phyloP scores from a whole-genome alignment of 2,113 vertebrate species.

The Hydrolagus affinis region DNA sequence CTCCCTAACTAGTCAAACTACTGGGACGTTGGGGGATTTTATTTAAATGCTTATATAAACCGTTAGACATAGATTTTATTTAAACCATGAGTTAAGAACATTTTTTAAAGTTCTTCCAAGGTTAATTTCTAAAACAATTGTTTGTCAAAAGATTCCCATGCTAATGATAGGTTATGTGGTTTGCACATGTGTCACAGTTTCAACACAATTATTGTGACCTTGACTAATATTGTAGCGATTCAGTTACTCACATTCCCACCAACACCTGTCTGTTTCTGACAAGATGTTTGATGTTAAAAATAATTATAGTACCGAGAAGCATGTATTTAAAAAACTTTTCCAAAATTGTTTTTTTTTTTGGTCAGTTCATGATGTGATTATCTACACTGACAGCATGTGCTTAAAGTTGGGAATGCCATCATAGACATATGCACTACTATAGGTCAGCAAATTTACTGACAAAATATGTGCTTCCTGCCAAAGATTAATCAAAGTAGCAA shows the following conservation, averaged over 20 bases:
- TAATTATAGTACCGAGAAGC: neutral
- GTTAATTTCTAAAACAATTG: neutral
- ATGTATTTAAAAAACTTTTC: neutral
- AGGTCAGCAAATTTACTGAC: too few species aligned
- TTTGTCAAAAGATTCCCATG: neutral
- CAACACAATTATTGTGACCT: neutral
- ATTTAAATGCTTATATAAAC: neutral
- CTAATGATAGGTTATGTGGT: neutral
- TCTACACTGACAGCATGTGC: neutral
- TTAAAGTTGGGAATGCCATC: too few species aligned
- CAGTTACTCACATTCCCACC: neutral
- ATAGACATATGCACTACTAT: too few species aligned
- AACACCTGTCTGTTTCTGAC: neutral
- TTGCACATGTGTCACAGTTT: neutral
- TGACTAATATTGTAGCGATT: neutral
- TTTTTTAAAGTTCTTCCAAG: neutral
- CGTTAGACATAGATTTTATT: neutral
- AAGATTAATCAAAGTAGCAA: too few species aligned
- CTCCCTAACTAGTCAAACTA: neutral
- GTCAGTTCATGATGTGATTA: neutral
- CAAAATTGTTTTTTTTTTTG: neutral
- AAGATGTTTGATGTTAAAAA: neutral
- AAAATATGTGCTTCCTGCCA: too few species aligned
- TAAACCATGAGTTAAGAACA: neutral
- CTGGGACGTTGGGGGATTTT: neutral